A percentile compares a stretch with the other conserved stretches of the same genome.
Conservation (phyloP, 2,888 invertebrate species). For the Melikaiella ostensackeni region DNA sequence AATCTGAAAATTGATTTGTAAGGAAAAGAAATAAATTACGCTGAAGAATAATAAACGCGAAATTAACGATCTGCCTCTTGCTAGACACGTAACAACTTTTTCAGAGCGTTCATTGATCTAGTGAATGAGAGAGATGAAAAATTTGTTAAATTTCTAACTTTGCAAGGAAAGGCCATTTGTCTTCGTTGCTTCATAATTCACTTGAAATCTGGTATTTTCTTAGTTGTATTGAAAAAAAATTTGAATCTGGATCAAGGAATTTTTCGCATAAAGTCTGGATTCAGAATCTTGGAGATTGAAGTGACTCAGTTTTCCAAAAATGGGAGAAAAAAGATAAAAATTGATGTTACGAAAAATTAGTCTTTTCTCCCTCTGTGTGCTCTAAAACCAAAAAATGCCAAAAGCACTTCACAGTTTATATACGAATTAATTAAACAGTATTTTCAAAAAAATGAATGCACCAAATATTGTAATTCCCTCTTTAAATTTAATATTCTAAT, state of each 20-base stretch:
- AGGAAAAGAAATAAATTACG: constrained; percentile 1
- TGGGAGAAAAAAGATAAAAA: too few species aligned
- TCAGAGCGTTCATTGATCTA: not conserved
- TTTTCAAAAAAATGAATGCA: constrained; percentile 21
- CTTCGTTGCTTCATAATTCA: constrained; percentile 2
- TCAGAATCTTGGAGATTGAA: not conserved
- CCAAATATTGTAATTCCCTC: constrained; percentile 27
- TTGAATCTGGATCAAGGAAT: not conserved
- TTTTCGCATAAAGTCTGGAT: constrained; percentile 8
- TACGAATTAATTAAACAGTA: constrained; percentile 22
- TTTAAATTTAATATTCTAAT: constrained; percentile 22
- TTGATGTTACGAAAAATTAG: not conserved
- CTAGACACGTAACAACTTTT: constrained; percentile 38
- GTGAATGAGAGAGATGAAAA: not conserved
- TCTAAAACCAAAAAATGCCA: constrained; percentile 25
- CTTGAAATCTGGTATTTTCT: not conserved
- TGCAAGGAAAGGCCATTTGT: constrained; percentile 21
- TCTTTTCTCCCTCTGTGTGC: not conserved
- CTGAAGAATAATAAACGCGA: not conserved
- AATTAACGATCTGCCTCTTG: not conserved
- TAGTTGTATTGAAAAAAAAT: not conserved
- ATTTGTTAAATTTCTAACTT: not conserved
- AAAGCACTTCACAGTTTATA: constrained; percentile 26
- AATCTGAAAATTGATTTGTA: not conserved
- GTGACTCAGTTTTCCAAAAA: not conserved